phyloP scores from a whole-genome alignment of 2,113 vertebrate species.

The Bubalus kerabau region DNA sequence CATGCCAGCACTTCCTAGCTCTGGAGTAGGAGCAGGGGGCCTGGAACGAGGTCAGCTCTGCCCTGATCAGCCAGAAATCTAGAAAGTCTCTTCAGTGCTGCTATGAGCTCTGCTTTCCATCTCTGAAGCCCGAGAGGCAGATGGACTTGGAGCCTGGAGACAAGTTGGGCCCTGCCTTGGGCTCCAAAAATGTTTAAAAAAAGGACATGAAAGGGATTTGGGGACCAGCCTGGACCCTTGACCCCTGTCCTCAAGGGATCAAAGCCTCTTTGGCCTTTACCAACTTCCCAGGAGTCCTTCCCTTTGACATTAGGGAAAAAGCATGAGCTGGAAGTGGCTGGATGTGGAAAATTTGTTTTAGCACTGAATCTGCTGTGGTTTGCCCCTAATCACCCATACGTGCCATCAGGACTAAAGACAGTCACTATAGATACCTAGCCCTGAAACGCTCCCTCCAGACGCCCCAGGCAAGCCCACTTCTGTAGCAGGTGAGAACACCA shows the following conservation, averaged over 20 bases:
- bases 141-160: not conserved
- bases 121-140: not conserved
- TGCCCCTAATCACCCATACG: not conserved
- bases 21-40: not conserved
- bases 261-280: not conserved
- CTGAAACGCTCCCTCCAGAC: not conserved
- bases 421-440: not conserved
- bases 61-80: not conserved
- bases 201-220: not conserved
- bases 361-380: not conserved
- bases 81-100: not conserved
- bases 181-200: not conserved
- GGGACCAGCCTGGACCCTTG: not conserved
- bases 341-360: not conserved
- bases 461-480: not conserved
- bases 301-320: not conserved
- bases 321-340: not conserved
- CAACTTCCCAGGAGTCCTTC: not conserved
- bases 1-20: rapidly evolving
- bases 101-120: not conserved
- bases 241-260: not conserved
- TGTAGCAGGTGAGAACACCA: not conserved
- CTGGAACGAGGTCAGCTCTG: not conserved
- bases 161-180: not conserved
- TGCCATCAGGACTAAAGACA: not conserved